Evolutionary conservation across 2,797 vertebrate genomes (phyloP).

Genomic region (Salmo trutta): DNA sequence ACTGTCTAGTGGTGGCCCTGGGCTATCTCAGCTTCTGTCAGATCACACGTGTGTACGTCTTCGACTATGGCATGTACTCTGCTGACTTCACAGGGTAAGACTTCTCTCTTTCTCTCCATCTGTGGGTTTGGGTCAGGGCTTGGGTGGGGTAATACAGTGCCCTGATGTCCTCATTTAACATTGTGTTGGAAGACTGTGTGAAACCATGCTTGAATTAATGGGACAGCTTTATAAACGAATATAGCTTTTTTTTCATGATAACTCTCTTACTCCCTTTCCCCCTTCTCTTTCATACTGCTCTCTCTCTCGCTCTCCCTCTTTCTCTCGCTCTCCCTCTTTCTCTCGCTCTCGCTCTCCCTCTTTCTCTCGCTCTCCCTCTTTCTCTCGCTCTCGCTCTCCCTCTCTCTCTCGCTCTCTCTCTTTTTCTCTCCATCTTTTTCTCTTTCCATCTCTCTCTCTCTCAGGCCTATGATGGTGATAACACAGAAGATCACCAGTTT

Average conservation of each 20-base stretch:
- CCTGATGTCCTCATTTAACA: neutral
- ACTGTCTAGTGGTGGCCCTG: constrained; percentile 87
- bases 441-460: neutral
- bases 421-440: too few relatives aligned
- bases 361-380: neutral
- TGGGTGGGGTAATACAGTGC: neutral
- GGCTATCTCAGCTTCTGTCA: constrained; percentile 91
- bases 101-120: neutral
- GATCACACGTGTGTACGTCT: constrained; percentile 89
- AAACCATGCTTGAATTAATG: neutral
- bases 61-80: constrained; percentile 91
- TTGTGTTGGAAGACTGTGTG: neutral
- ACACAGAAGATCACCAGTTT: constrained; percentile 96
- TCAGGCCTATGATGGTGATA: constrained; percentile 95
- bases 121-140: neutral
- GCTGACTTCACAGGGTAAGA: constrained; percentile 92
- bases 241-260: neutral
- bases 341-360: neutral
- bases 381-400: too few relatives aligned
- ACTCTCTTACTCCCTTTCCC: neutral
- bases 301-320: too few relatives aligned
- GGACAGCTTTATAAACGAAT: neutral
- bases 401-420: too few relatives aligned
- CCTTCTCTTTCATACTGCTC: neutral
- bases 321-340: too few relatives aligned